phyloP scores from a whole-genome alignment of 2,797 vertebrate genomes.

The Dicrostonyx torquatus region DNA sequence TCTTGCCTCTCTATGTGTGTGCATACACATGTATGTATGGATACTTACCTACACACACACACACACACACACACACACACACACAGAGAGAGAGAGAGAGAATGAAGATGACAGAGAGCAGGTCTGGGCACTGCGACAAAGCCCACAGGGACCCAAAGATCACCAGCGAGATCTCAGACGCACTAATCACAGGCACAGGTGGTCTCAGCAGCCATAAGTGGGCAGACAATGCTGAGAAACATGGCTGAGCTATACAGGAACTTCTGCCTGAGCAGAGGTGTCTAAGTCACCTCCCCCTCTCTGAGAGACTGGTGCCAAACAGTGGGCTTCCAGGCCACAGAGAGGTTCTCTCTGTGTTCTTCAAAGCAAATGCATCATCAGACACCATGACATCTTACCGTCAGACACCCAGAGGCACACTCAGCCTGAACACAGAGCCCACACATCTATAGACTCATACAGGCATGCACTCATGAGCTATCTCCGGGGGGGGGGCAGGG shows the following conservation, averaged over 20 bases:
- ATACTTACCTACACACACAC: background rate
- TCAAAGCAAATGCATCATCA: background rate
- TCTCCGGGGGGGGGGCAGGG: background rate
- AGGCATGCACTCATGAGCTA: background rate
- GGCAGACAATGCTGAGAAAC: slow-evolving; percentile 5
- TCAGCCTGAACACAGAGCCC: background rate
- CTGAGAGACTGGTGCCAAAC: background rate
- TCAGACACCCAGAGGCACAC: background rate
- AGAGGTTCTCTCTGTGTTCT: background rate
- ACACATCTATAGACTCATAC: background rate
- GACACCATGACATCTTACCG: background rate
- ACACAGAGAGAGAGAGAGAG: background rate
- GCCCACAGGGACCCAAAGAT: background rate
- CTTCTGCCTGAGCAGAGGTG: background rate
- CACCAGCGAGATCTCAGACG: background rate
- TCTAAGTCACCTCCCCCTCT: background rate
- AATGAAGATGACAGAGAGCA: background rate
- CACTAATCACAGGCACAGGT: rapidly evolving
- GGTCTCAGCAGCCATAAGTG: background rate
- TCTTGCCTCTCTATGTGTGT: background rate
- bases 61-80: background rate
- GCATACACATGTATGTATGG: background rate
- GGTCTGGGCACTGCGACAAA: background rate
- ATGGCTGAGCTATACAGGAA: background rate
- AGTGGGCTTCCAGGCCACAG: background rate